Evolutionary conservation across 2,797 vertebrate species (phyloP).

Genomic region (Sebastes ruberrimus): DNA sequence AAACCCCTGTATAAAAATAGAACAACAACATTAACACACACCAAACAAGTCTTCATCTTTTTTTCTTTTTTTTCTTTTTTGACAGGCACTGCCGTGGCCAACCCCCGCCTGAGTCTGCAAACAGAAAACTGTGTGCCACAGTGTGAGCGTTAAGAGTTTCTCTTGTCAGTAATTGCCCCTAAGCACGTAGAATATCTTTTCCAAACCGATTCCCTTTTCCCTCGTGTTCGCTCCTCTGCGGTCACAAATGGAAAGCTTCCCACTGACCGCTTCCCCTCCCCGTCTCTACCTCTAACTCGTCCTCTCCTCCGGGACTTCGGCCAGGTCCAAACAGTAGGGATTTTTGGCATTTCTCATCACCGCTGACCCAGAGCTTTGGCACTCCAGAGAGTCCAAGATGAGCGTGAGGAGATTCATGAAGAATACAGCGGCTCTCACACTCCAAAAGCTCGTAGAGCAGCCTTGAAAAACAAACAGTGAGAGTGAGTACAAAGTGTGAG

Average conservation of each 20-base stretch:
- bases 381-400: slow-evolving; percentile 60
- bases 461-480: slow-evolving; percentile 32
- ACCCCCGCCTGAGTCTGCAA: slow-evolving; percentile 68
- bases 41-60: slow-evolving; percentile 83
- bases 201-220: slow-evolving; percentile 53
- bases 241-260: slow-evolving; percentile 57
- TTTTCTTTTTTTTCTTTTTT: slow-evolving; percentile 39
- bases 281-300: slow-evolving; percentile 21
- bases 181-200: slow-evolving; percentile 45
- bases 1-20: slow-evolving; percentile 89
- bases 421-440: slow-evolving; percentile 36
- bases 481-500: slow-evolving; percentile 33
- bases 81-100: slow-evolving; percentile 78
- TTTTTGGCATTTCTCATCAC: slow-evolving; percentile 74
- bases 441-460: slow-evolving; percentile 44
- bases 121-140: slow-evolving; percentile 68
- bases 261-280: slow-evolving; percentile 37
- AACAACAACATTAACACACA: slow-evolving; percentile 87
- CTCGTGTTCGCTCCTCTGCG: slow-evolving; percentile 42
- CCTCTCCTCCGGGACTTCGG: slow-evolving; percentile 58
- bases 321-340: slow-evolving; percentile 70
- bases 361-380: slow-evolving; percentile 64
- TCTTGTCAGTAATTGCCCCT: slow-evolving; percentile 53
- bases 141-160: slow-evolving; percentile 66
- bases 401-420: slow-evolving; percentile 58